Evolutionary conservation across 2,113 vertebrate genomes (phyloP).

Genomic region (Myrmophylax atrothorax): DNA sequence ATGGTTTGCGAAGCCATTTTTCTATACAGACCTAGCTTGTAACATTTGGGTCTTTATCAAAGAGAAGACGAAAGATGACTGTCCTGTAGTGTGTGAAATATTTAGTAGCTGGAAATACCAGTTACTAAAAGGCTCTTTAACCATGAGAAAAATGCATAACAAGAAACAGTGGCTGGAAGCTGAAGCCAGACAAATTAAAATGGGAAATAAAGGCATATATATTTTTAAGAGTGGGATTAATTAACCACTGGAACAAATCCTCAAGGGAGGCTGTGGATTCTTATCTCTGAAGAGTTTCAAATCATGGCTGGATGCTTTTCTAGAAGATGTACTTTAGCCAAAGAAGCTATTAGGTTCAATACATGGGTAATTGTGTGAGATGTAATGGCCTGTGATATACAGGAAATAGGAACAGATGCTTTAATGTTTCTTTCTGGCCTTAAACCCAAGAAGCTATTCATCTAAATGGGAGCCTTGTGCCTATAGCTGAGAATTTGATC

Average conservation of each 20-base stretch:
- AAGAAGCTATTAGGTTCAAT: constrained; percentile 53
- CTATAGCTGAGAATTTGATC: constrained; percentile 35
- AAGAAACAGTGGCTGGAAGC: constrained; percentile 7
- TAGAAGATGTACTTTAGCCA: constrained; percentile 29
- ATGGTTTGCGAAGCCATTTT: neutral
- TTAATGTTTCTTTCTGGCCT: constrained; percentile 54
- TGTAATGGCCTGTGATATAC: constrained; percentile 53
- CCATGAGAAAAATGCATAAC: neutral
- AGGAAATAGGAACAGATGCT: constrained; percentile 52
- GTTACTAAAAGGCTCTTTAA: neutral
- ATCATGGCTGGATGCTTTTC: constrained; percentile 41
- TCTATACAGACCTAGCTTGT: neutral
- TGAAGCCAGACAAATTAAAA: constrained; percentile 46
- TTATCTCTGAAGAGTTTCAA: constrained; percentile 23
- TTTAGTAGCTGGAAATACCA: neutral
- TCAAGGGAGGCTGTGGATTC: neutral
- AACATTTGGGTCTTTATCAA: neutral
- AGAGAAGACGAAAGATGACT: neutral
- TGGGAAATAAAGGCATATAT: constrained; percentile 37
- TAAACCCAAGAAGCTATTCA: constrained; percentile 50
- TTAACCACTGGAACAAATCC: constrained; percentile 48
- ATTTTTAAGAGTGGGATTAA: constrained; percentile 44
- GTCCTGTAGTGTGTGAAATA: neutral
- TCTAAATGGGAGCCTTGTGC: neutral
- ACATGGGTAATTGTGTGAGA: constrained; percentile 47